Evolutionary conservation across 2,888 invertebrate genomes (phyloP), one percentile per base, ranked within the genome.

Genomic region (Rotaria magnacalcarata): DNA sequence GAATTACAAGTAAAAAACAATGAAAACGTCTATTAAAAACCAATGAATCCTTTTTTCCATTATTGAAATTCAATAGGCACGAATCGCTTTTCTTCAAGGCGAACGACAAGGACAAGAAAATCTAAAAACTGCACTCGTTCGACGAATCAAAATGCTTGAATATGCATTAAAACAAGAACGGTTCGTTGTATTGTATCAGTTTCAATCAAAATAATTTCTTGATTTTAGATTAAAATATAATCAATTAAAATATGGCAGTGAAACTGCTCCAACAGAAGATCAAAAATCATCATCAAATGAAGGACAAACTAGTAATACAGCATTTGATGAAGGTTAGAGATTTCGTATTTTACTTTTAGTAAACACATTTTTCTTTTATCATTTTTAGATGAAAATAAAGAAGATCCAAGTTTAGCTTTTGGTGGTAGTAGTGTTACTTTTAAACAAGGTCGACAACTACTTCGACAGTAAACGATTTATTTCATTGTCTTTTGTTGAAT

Each of bases 41-140:
- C 19, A 85, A 58, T 56, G 58, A 54, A n/a, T 88, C 50, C 84
- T 88, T 88, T 87, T 88, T 88, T 88, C 92, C 92, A 34, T 8
- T 91, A 47, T 47, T 47, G 11, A 10, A 47, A 47, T 34, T 34
- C 11, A 14, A 52, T 52, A 98, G 97, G 97, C 99, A 87, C 94
- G 97, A 91, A 97, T 99, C 92, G 97, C 97, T 89, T 98, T 99
- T 93, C 93, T 99, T 88, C 96, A 99, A 93, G 99, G 99, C 84
- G 99, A 99, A 93, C 93, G 98, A 89, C 98, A 97, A 93, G 98
- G 98, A 56, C 97, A 99, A 92, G 99, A 99, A 92, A 98, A 98
- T 93, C 93, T 99, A 89, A 99, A 99, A 92, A 96, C 96, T 91
- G 99, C 99, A 93, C 93, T 99, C 89, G 96, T 99, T 87, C 94